phyloP scores from a whole-genome alignment of 2,113 vertebrate species.

The Panthera uncia region DNA sequence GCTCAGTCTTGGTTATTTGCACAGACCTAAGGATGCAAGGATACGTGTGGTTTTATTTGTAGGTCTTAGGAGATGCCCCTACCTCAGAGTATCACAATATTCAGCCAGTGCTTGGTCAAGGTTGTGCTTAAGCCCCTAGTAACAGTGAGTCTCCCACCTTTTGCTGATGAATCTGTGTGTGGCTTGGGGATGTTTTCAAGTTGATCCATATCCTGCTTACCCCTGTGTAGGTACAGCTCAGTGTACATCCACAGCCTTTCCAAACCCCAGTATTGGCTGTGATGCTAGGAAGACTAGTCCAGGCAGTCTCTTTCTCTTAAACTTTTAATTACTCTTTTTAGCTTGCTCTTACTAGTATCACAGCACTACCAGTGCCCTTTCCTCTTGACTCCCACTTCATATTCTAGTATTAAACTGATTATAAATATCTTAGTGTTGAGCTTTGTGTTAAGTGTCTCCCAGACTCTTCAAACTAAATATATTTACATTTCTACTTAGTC shows the following conservation, averaged over 20 bases:
- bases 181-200: neutral
- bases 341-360: neutral
- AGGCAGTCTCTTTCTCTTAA: neutral
- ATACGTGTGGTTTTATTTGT: neutral
- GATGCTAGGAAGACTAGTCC: neutral
- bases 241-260: neutral
- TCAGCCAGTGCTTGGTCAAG: neutral
- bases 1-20: neutral
- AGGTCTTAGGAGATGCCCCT: neutral
- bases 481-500: neutral
- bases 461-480: neutral
- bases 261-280: neutral
- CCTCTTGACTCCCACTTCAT: neutral
- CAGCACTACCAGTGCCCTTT: neutral
- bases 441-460: neutral
- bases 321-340: neutral
- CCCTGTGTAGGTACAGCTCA: neutral
- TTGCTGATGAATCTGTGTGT: neutral
- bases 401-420: neutral
- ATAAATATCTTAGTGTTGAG: neutral
- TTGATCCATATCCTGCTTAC: neutral
- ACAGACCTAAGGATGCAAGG: neutral
- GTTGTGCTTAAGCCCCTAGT: neutral
- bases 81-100: neutral
- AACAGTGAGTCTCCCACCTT: neutral